Conservation (phyloP, 2,113 vertebrate genomes). For the Henicopernis longicauda region DNA sequence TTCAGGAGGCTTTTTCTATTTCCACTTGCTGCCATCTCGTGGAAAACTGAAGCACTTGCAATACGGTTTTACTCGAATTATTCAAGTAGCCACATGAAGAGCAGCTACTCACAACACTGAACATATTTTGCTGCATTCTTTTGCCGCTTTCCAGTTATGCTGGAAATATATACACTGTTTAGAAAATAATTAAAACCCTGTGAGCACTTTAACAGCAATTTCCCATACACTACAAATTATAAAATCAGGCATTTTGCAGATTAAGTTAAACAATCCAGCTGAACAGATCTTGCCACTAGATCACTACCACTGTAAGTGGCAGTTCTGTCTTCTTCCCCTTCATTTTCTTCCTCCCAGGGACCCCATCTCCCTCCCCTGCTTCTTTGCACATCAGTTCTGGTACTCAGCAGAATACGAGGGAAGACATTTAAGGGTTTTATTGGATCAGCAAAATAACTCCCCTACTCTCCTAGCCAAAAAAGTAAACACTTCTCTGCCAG, state of each 20-base stretch:
- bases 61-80: accelerated
- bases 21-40: conserved; percentile 46
- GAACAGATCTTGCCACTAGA: background rate
- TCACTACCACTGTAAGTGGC: background rate
- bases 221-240: background rate
- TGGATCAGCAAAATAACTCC: background rate
- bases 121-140: background rate
- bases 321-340: background rate
- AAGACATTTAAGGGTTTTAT: background rate
- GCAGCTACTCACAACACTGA: background rate
- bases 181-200: background rate
- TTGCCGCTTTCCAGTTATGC: background rate
- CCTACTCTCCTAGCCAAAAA: background rate
- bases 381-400: background rate
- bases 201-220: background rate
- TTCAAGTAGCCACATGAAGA: background rate
- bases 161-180: background rate
- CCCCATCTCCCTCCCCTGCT: background rate
- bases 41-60: background rate
- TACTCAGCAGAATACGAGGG: background rate
- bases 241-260: background rate
- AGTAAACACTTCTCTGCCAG: background rate
- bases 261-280: background rate
- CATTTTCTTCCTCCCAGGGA: background rate
- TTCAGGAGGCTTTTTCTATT: background rate